A percentile compares a stretch with the other conserved stretches of the same genome.
Conservation (phyloP, 2,113 vertebrate species). For the Daubentonia madagascariensis region DNA sequence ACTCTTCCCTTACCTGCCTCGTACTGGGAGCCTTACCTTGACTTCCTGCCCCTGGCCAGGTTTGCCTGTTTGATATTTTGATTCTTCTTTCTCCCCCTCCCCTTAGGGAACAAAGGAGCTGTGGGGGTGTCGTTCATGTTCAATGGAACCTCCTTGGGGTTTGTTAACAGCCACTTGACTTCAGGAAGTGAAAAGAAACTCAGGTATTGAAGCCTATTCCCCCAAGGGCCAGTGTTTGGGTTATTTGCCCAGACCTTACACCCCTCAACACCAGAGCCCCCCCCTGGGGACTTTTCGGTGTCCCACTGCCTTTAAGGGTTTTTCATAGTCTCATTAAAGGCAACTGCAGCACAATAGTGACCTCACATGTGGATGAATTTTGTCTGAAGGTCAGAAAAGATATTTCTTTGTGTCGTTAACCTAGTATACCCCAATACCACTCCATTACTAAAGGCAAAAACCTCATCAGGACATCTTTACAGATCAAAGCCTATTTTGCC, state of each 20-base stretch:
- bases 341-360: fast-evolving
- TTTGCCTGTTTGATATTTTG: slow-evolving; percentile 5
- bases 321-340: neutral
- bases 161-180: slow-evolving; percentile 98
- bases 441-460: neutral
- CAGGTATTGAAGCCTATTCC: slow-evolving; percentile 83
- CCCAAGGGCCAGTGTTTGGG: fast-evolving
- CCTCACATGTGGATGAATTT: fast-evolving
- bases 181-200: slow-evolving; percentile 98
- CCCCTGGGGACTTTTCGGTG: fast-evolving
- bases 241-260: neutral
- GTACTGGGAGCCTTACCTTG: neutral
- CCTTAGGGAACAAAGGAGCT: slow-evolving; percentile 94
- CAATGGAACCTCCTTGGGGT: slow-evolving; percentile 97
- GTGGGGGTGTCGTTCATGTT: slow-evolving; percentile 99
- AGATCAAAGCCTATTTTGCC: neutral
- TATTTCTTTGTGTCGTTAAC: neutral
- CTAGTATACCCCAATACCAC: neutral
- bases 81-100: slow-evolving; percentile 38
- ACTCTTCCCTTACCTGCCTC: neutral
- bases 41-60: neutral
- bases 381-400: neutral
- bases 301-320: neutral
- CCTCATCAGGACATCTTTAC: fast-evolving
- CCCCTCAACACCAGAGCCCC: neutral